These are phyloP conservation scores for Nothoprocta perdicaria DNA, from an alignment of 2,113 vertebrate genomes.

Conservation along the genomic window DNA sequence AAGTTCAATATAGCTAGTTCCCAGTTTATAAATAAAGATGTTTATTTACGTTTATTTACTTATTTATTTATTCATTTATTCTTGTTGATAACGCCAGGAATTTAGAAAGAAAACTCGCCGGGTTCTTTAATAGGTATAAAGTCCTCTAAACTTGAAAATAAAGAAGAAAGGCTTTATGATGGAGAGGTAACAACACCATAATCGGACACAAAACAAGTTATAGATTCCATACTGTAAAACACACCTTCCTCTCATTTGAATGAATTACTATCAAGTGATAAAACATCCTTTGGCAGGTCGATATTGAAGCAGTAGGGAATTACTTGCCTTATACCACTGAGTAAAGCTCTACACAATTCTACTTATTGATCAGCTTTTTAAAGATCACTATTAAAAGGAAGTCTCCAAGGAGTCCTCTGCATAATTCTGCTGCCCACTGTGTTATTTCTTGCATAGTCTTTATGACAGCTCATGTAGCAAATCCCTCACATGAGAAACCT, in stretches of 20 bases:
- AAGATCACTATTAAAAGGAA: background rate
- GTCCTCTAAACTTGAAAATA: background rate
- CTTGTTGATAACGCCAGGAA: background rate
- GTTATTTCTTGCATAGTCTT: background rate
- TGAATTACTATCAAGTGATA: background rate
- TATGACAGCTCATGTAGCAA: background rate
- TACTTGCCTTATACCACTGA: background rate
- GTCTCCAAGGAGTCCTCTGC: background rate
- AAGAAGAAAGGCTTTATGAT: background rate
- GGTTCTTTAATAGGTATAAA: fast-evolving
- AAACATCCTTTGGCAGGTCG: background rate
- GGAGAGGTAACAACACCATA: background rate
- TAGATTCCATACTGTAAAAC: background rate
- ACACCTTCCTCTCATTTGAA: background rate
- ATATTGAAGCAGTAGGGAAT: background rate
- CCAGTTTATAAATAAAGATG: background rate
- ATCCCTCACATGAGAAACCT: slow-evolving; percentile 25
- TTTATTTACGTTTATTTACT: too few relatives aligned
- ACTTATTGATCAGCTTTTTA: background rate
- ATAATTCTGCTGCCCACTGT: background rate
- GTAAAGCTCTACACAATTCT: background rate
- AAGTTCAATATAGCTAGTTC: fast-evolving
- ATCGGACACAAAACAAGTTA: background rate
- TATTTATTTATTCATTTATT: background rate
- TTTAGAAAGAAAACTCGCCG: background rate